A percentile compares a stretch with the other conserved stretches of the same genome.
Evolutionary conservation across 2,113 vertebrate species (phyloP).

Genomic region (Tinamus guttatus): DNA sequence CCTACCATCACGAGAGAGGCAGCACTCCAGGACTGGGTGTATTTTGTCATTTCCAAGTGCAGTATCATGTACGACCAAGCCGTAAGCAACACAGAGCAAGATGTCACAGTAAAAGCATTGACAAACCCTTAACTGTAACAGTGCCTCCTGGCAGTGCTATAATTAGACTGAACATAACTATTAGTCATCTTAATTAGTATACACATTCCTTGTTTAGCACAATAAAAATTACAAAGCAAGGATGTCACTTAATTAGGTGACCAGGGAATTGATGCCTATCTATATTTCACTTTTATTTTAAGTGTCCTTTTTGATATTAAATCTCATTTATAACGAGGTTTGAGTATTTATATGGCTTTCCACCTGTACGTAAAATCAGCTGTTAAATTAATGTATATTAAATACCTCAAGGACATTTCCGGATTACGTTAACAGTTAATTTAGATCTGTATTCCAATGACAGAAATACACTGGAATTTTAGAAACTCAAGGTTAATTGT

Average conservation of each 20-base stretch:
- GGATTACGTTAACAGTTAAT: constrained; percentile 44
- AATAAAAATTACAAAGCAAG: constrained; percentile 70
- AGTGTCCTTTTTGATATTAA: constrained; percentile 54
- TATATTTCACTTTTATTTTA: constrained; percentile 67
- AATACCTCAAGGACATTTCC: constrained; percentile 61
- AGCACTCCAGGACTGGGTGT: background rate
- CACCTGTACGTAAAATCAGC: constrained; percentile 54
- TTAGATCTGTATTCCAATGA: constrained; percentile 25
- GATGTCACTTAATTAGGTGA: constrained; percentile 72
- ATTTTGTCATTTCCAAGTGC: background rate
- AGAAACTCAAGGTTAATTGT: constrained; percentile 70
- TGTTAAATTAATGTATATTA: constrained; percentile 62
- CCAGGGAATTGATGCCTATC: constrained; percentile 64
- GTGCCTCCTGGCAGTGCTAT: constrained; percentile 49
- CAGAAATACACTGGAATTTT: constrained; percentile 57
- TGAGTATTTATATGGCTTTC: constrained; percentile 41
- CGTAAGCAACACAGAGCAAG: background rate
- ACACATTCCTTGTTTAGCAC: constrained; percentile 59
- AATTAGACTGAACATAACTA: constrained; percentile 60
- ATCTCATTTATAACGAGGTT: constrained; percentile 59
- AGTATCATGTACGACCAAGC: background rate
- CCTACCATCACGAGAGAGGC: background rate
- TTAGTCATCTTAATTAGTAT: constrained; percentile 66
- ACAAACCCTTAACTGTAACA: constrained; percentile 52
- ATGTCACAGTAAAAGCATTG: constrained; percentile 51